Conservation (phyloP, 2,797 vertebrate genomes). For the Oreortyx pictus region DNA sequence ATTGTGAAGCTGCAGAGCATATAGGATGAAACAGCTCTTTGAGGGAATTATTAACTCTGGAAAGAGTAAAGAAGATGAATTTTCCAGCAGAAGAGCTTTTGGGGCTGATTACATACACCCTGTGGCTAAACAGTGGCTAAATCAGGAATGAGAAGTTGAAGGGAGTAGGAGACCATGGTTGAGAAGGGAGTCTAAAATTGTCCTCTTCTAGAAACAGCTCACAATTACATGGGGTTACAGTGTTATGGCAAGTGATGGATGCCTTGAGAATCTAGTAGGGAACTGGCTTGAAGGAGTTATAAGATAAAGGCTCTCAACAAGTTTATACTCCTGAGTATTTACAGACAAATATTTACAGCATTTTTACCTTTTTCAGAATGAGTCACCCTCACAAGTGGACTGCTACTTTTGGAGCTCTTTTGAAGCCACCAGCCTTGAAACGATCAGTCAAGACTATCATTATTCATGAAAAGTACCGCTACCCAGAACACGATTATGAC, state of each 20-base stretch:
- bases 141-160: not conserved
- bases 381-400: slow-evolving; percentile 75
- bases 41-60: not conserved
- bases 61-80: not conserved
- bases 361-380: slow-evolving; percentile 65
- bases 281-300: not conserved
- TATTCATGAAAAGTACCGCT: slow-evolving; percentile 77
- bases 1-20: not conserved
- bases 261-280: not conserved
- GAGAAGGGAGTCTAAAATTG: not conserved
- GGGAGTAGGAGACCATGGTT: not conserved
- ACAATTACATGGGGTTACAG: fast-evolving
- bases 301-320: not conserved
- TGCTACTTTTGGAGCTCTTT: slow-evolving; percentile 79
- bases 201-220: not conserved
- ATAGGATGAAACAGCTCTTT: not conserved
- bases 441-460: slow-evolving; percentile 74
- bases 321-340: not conserved
- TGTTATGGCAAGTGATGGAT: not conserved
- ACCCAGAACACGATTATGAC: slow-evolving; percentile 73
- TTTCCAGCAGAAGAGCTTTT: not conserved
- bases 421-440: slow-evolving; percentile 65
- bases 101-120: not conserved
- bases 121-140: not conserved
- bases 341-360: not conserved